Evolutionary conservation across 1,140 invertebrate species (phyloP), one percentile per base, ranked within the genome.

Genomic region (Pollicipes pollicipes): DNA sequence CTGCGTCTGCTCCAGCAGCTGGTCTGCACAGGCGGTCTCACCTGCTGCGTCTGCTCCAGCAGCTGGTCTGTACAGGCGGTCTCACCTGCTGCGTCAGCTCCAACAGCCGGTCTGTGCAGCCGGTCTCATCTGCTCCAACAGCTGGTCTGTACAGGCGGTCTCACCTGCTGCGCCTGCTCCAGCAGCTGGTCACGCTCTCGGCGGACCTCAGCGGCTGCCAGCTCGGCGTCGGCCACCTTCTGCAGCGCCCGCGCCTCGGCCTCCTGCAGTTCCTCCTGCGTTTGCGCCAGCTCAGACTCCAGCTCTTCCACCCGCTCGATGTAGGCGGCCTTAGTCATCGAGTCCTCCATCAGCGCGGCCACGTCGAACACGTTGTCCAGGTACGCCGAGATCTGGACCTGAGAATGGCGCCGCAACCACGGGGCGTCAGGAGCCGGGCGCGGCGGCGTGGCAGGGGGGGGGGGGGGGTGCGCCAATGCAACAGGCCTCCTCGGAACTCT

Each of bases 281-380:
- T 8, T 81, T 92, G 89, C 68, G 91, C 90, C 30, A 97, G 80
- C 79, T 97, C 92, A 78, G 97, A 93, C 78, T 97, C 93, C 28
- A 98, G 81, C 78, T 97, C 94, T 70, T 90, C 88, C 70, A 95
- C 90, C 81, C 92, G 90, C 81, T 97, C 94, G 68, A 98, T 77
- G 0, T 95, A 93, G 13, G 93, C 89, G 68, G 88, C 93, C 80
- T 98, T 98, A 0, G 93, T 96, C 80, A 98, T 95, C 68, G 94
- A 96, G 79, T 99, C 96, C 80, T 99, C 95, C 88, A 98, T 93
- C 16, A 99, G 82, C 30, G 92, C 90, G 6, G 91, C 91, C 37
- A 99, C 95, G 82, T 98, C 96, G 79, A 99, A 98, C 71, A 95
- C 92, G 82, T 98, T 99, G 81, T 98, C 96, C 71, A 97, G 80